Percentiles rank a stretch among this genome's conserved stretches.
Conservation (phyloP, 2,113 vertebrate genomes). For the Cynoglossus semilaevis region DNA sequence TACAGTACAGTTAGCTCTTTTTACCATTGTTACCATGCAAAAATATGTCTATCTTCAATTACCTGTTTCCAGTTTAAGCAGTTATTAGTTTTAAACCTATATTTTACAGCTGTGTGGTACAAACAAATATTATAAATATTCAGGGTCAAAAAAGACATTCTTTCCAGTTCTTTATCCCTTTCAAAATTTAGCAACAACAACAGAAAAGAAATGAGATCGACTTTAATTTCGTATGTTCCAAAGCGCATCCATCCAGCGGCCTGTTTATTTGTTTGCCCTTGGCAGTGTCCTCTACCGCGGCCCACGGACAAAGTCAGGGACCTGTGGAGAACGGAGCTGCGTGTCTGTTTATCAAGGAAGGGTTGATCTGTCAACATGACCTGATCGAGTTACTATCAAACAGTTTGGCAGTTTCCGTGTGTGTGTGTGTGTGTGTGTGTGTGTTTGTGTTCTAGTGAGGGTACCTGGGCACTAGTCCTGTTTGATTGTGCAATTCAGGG, state of each 20-base stretch:
- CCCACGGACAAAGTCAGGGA: constrained; percentile 45
- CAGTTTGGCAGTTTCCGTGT: constrained; percentile 46
- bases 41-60: too few species aligned
- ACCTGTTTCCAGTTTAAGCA: too few species aligned
- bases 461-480: constrained; percentile 28
- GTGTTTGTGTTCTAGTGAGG: constrained; percentile 5
- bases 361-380: constrained; percentile 67
- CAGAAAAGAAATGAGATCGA: too few species aligned
- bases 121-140: too few species aligned
- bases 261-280: constrained; percentile 57
- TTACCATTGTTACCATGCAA: too few species aligned
- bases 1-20: too few species aligned
- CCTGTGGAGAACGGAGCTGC: constrained; percentile 32
- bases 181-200: too few species aligned
- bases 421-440: neutral
- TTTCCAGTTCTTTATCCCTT: too few species aligned
- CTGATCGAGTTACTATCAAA: constrained; percentile 66
- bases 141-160: too few species aligned
- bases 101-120: too few species aligned
- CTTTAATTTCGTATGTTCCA: too few species aligned
- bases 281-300: constrained; percentile 39
- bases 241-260: neutral
- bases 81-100: too few species aligned
- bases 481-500: constrained; percentile 28
- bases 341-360: constrained; percentile 59